Conservation (phyloP, 2,888 invertebrate species). For the Pycnomerus fuliginosus region DNA sequence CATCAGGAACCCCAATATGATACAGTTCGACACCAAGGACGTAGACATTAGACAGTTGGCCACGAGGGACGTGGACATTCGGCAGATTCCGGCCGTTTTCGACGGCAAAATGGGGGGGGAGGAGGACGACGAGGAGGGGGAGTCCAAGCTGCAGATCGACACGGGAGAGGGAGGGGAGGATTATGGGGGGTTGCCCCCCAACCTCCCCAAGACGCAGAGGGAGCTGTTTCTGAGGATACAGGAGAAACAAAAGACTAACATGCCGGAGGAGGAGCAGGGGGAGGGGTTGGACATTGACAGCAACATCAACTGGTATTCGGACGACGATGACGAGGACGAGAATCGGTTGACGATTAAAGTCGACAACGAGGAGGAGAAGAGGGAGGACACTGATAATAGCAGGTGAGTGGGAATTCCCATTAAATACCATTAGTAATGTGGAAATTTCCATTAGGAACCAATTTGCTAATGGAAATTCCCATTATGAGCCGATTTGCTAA, state of each 20-base stretch:
- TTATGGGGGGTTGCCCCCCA: slow-evolving; percentile 51
- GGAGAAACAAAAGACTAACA: slow-evolving; percentile 61
- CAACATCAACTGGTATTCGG: slow-evolving; percentile 72
- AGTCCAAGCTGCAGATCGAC: slow-evolving; percentile 28
- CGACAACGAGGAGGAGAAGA: slow-evolving; percentile 45
- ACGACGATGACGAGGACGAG: slow-evolving; percentile 62
- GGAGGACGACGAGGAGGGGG: slow-evolving; percentile 18
- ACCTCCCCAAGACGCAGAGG: slow-evolving; percentile 65
- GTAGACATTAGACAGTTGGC: slow-evolving; percentile 38
- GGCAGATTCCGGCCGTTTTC: slow-evolving; percentile 45
- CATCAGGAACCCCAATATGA: slow-evolving; percentile 27
- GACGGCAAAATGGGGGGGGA: slow-evolving; percentile 27
- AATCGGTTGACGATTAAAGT: slow-evolving; percentile 49
- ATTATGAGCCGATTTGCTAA: no score
- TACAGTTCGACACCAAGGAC: slow-evolving; percentile 29
- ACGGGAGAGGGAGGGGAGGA: slow-evolving; percentile 26
- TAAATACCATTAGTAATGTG: no score
- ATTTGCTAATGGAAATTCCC: no score
- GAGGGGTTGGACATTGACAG: slow-evolving; percentile 27
- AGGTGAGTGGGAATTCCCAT: no score
- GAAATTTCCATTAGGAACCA: no score
- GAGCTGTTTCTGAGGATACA: slow-evolving; percentile 68
- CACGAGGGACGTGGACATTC: slow-evolving; percentile 52
- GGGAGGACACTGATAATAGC: slow-evolving; percentile 37
- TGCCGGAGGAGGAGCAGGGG: slow-evolving; percentile 38